phyloP scores from a whole-genome alignment of 2,888 invertebrate species.

The Eristalis intricaria region DNA sequence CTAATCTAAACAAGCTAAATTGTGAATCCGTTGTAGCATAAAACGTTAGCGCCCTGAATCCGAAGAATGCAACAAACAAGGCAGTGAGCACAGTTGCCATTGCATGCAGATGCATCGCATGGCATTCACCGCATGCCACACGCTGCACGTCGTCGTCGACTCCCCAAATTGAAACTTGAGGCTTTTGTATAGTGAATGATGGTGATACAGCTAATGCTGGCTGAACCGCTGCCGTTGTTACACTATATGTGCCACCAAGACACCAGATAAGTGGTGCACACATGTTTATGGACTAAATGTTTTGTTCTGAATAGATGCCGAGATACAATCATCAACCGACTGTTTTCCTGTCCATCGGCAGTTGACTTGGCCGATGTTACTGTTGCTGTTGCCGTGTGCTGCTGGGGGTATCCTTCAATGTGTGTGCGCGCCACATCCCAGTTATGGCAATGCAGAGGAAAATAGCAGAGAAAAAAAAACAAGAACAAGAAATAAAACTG shows the following conservation, averaged over 20 bases:
- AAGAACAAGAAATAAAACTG: neutral
- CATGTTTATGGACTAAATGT: conserved; percentile 72
- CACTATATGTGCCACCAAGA: conserved; percentile 67
- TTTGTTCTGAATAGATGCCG: conserved; percentile 70
- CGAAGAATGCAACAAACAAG: conserved; percentile 62
- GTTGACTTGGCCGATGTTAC: conserved; percentile 3
- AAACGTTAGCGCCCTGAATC: conserved; percentile 72
- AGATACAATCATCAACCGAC: conserved; percentile 66
- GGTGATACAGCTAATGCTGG: conserved; percentile 66
- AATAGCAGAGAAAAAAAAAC: neutral
- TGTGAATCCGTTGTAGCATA: conserved; percentile 70
- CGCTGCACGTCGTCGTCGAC: conserved; percentile 23
- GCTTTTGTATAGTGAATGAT: conserved; percentile 68
- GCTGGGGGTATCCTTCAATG: conserved; percentile 52
- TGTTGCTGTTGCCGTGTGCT: neutral
- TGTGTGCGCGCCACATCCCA: conserved; percentile 63
- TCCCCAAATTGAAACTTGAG: conserved; percentile 70
- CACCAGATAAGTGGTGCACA: conserved; percentile 72
- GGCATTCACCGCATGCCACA: conserved; percentile 23
- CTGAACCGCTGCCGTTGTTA: conserved; percentile 56
- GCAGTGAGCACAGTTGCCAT: conserved; percentile 55
- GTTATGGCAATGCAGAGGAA: conserved; percentile 58
- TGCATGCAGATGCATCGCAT: conserved; percentile 59
- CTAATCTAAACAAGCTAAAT: conserved; percentile 72
- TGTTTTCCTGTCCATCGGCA: conserved; percentile 27